Evolutionary conservation across 2,797 vertebrate species (phyloP).

Genomic region (Myotis findleyi): DNA sequence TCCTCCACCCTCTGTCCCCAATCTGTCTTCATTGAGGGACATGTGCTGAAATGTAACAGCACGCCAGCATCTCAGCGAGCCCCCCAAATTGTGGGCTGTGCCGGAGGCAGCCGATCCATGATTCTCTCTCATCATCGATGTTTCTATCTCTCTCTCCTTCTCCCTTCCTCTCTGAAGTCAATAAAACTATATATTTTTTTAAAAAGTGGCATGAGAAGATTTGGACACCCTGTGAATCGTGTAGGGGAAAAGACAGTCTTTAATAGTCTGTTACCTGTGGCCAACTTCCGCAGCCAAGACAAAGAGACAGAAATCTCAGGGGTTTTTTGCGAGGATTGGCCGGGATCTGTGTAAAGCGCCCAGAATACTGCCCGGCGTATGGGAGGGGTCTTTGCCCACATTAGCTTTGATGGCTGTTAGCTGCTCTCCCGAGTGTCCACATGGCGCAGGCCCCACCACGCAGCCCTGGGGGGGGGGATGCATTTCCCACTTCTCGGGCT

Average conservation of each 20-base stretch:
- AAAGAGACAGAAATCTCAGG: not conserved
- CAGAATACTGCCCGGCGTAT: accelerated
- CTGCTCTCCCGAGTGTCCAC: accelerated
- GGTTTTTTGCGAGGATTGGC: not conserved
- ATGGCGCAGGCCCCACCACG: not conserved
- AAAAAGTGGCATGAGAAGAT: too few species aligned
- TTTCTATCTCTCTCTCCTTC: too few species aligned
- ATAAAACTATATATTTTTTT: too few species aligned
- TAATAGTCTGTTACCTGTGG: not conserved
- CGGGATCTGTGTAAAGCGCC: not conserved
- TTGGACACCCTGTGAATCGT: too few species aligned
- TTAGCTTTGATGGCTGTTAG: not conserved
- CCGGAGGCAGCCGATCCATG: too few species aligned
- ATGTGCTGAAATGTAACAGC: not conserved
- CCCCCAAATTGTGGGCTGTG: not conserved
- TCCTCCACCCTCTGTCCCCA: accelerated
- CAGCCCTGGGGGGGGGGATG: not conserved
- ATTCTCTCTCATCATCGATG: too few species aligned
- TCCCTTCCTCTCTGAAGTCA: too few species aligned
- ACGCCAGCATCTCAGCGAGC: not conserved
- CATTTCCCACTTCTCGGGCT: not conserved
- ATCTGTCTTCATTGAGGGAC: not conserved
- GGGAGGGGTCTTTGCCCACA: not conserved
- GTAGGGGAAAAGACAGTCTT: not conserved
- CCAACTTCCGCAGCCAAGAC: not conserved